Evolutionary conservation across 1,140 invertebrate genomes (phyloP), one percentile per base, ranked within the genome.

Genomic region (Chrysopa pallens): DNA sequence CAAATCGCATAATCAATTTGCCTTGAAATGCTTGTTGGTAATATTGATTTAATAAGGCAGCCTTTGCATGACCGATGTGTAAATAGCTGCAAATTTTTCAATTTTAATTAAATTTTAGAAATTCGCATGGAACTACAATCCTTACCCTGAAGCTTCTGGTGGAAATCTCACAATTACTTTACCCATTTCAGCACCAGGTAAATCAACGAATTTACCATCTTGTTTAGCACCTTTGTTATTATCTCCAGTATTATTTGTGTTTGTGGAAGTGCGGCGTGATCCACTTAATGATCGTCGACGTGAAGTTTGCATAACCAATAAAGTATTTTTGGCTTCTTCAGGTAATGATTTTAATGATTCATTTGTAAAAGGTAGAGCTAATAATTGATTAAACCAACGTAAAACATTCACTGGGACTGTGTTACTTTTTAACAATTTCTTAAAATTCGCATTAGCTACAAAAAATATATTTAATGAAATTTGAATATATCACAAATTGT

Each of bases 1-100:
- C 96, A 67, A 99, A 99, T 51, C 96, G 72, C 90, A 99, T 93
- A 40, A 99, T 89, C 0, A 99, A 70, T 58, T 86, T 85, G 1
- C 96, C 96, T 56, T 97, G 69, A 61, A 96, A 98, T 11, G 74
- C 67, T 55, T 89, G 72, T 46, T 96, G 87, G 57, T 99, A 99
- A 64, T 98, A 88, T 55, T 98, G 91, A 68, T 99, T 99, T 2
- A 99, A 67, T 1, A 99, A 68, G 27, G 95, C 95, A 38, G 96
- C 96, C 67, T 99, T 99, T 1, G 95, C 96, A 69, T 99, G 96
- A 11, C 96, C 96, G 64, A 99, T 94, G 58, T 99, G 96, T 13
- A 99, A 67, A 64, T 85, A 98, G 40, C 52, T 56, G 47, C 46
- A 46, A 54, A 33, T 48, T 47, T 23, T 23, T 23, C 38, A 17